A percentile compares a stretch with the other conserved stretches of the same genome.
phyloP scores from a whole-genome alignment of 2,888 invertebrate genomes.

The Dione vanillae region DNA sequence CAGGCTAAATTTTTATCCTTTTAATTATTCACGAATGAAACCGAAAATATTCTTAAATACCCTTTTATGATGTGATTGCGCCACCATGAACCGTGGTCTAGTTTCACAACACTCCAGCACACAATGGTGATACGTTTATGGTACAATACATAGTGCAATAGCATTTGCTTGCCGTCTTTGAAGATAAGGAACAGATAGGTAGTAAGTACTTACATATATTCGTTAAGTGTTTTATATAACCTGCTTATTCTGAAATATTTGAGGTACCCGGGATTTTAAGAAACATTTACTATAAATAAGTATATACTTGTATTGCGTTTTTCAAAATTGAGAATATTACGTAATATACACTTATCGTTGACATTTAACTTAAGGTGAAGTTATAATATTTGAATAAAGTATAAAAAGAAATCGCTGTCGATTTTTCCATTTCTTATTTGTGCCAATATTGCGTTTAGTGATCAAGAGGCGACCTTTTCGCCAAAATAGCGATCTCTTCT shows the following conservation, averaged over 20 bases:
- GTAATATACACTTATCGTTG: too few species aligned
- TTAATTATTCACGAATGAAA: neutral
- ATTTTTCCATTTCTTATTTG: too few species aligned
- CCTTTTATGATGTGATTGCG: conserved; percentile 16
- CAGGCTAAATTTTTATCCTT: neutral
- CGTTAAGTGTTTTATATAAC: neutral
- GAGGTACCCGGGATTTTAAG: too few species aligned
- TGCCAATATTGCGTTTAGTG: too few species aligned
- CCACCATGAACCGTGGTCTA: conserved; percentile 22
- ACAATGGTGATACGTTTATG: conserved; percentile 34
- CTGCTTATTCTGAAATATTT: neutral
- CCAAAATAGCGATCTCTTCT: too few species aligned
- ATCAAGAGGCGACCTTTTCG: too few species aligned
- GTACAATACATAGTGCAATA: conserved; percentile 38
- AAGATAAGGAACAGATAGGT: neutral
- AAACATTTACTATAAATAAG: too few species aligned
- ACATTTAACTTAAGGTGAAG: too few species aligned
- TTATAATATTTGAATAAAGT: too few species aligned
- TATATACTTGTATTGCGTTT: too few species aligned
- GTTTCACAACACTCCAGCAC: conserved; percentile 36
- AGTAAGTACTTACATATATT: neutral
- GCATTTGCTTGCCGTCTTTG: conserved; percentile 11
- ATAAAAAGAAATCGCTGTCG: too few species aligned
- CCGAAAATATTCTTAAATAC: neutral
- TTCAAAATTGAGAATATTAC: too few species aligned